Evolutionary conservation across 2,113 vertebrate genomes (phyloP).

Genomic region (Paramisgurnus dabryanus): DNA sequence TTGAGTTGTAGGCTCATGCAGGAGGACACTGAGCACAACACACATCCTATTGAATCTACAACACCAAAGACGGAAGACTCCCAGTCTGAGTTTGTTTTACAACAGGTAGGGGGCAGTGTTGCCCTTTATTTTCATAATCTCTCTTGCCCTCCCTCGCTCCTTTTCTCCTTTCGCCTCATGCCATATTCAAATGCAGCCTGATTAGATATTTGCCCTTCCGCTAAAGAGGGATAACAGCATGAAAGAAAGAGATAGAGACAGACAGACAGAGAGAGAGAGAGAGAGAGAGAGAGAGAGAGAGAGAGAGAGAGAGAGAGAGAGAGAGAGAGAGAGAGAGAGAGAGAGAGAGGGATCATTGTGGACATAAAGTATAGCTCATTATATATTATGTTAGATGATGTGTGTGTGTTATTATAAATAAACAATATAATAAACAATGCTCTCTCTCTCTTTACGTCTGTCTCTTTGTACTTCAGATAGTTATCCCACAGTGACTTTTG

Average conservation of each 20-base stretch:
- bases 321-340: neutral
- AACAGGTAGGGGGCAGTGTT: constrained; percentile 75
- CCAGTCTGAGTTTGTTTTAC: neutral
- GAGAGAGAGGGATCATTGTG: neutral
- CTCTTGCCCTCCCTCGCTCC: neutral
- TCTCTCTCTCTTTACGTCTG: constrained; percentile 22
- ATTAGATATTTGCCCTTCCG: constrained; percentile 54
- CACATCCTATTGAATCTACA: too few relatives aligned
- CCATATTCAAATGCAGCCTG: constrained; percentile 44
- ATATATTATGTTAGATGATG: too few relatives aligned
- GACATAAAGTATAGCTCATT: neutral
- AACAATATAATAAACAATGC: too few relatives aligned
- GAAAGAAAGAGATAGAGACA: constrained; percentile 20
- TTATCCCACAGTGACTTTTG: constrained; percentile 20
- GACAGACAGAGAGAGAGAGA: constrained; percentile 11
- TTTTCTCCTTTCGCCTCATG: constrained; percentile 33
- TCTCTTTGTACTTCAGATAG: constrained; percentile 48
- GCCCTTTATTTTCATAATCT: constrained; percentile 59
- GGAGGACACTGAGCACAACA: too few relatives aligned
- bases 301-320: constrained; percentile 14
- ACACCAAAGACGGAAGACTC: too few relatives aligned
- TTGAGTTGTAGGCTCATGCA: too few relatives aligned
- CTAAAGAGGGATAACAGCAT: constrained; percentile 43
- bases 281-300: neutral
- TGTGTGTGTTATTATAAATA: neutral